Conservation (phyloP, 2,797 vertebrate genomes). For the Enteromius mattozi region DNA sequence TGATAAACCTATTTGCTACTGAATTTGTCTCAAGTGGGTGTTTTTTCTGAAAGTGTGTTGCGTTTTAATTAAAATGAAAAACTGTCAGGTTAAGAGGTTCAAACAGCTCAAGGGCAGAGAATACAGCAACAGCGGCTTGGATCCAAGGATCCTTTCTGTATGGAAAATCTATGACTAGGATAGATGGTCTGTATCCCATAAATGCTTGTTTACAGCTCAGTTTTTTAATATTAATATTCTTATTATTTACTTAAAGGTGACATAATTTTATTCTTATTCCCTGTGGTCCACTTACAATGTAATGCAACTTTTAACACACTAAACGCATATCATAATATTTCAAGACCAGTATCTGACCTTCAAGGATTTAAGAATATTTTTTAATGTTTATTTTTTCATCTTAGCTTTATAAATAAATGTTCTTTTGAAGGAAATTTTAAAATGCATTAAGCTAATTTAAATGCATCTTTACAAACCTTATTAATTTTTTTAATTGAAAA, state of each 20-base stretch:
- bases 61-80: constrained; percentile 60
- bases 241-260: neutral
- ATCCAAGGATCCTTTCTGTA: constrained; percentile 4
- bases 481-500: neutral
- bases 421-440: neutral
- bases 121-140: neutral
- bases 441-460: neutral
- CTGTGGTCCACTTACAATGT: neutral
- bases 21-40: constrained; percentile 43
- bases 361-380: neutral
- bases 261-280: neutral
- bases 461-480: neutral
- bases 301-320: neutral
- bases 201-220: constrained; percentile 17
- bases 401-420: neutral
- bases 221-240: neutral
- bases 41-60: constrained; percentile 10
- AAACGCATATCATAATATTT: neutral
- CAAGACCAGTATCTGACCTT: neutral
- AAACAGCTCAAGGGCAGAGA: constrained; percentile 54
- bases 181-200: constrained; percentile 13
- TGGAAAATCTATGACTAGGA: neutral
- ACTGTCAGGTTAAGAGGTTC: constrained; percentile 13
- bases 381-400: neutral
- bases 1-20: constrained; percentile 38